These are phyloP conservation scores for Vanessa cardui DNA, from an alignment of 2,888 invertebrate genomes.

Conservation along the genomic window DNA sequence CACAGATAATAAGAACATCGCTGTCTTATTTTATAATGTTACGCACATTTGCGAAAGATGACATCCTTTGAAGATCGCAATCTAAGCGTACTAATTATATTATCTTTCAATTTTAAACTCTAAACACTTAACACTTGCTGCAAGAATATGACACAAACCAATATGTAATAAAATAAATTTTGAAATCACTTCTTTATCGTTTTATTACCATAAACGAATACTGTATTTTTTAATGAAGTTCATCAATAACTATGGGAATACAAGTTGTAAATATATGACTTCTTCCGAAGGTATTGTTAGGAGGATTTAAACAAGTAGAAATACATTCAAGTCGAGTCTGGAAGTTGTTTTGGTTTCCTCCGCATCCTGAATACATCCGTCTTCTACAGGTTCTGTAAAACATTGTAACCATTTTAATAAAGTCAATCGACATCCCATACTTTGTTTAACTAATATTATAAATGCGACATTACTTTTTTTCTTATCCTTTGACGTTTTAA, in stretches of 20 bases:
- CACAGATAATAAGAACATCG: slow-evolving; percentile 44
- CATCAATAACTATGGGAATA: slow-evolving; percentile 44
- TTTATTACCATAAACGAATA: background rate
- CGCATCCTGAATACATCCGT: slow-evolving; percentile 68
- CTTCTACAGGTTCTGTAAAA: slow-evolving; percentile 57
- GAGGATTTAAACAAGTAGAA: slow-evolving; percentile 52
- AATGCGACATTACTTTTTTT: too few relatives aligned
- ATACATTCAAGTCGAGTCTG: slow-evolving; percentile 57
- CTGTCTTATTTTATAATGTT: slow-evolving; percentile 44
- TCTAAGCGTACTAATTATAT: background rate
- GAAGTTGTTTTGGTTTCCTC: slow-evolving; percentile 74
- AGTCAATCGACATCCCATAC: too few relatives aligned
- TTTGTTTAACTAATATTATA: too few relatives aligned
- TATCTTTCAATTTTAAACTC: background rate
- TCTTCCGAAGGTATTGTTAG: slow-evolving; percentile 54
- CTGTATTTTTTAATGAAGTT: slow-evolving; percentile 34
- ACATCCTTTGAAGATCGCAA: slow-evolving; percentile 2
- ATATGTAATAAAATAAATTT: background rate
- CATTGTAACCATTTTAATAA: too few relatives aligned
- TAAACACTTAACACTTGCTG: background rate
- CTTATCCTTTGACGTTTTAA: too few relatives aligned
- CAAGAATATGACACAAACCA: background rate
- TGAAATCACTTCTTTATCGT: background rate
- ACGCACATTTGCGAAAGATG: slow-evolving; percentile 24
- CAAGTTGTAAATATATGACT: slow-evolving; percentile 44